phyloP scores from a whole-genome alignment of 2,888 invertebrate genomes.

The Phoenoteleia sp. region DNA sequence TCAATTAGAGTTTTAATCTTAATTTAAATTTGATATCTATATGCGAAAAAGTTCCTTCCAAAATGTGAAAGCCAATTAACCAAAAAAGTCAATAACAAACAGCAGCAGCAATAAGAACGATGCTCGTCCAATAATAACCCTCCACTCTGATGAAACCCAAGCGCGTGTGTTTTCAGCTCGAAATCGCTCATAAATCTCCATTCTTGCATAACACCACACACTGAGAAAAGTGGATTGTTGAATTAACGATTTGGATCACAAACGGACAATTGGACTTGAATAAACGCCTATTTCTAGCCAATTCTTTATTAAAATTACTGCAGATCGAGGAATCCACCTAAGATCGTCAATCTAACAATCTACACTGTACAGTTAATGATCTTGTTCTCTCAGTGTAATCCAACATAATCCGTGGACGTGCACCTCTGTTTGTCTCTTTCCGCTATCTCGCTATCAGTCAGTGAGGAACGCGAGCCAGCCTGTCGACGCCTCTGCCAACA shows the following conservation, averaged over 20 bases:
- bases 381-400: constrained; percentile 14
- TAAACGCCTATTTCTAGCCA: too few species aligned
- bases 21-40: too few species aligned
- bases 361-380: not conserved
- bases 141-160: not conserved
- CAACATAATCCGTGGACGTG: constrained; percentile 8
- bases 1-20: too few species aligned
- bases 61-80: not conserved
- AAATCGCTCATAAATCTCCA: constrained; percentile 8
- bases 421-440: constrained; percentile 17
- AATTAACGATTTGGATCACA: too few species aligned
- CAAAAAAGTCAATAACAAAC: not conserved
- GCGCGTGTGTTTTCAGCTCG: not conserved
- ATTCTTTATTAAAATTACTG: too few species aligned
- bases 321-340: too few species aligned
- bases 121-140: not conserved
- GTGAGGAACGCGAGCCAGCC: constrained; percentile 36
- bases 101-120: not conserved
- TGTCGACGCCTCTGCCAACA: constrained; percentile 32
- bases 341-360: too few species aligned
- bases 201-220: not conserved
- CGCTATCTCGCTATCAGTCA: constrained; percentile 21
- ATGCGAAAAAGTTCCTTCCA: too few species aligned
- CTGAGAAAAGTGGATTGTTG: too few species aligned
- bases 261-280: too few species aligned